Percentiles rank a stretch among this genome's conserved stretches.
Evolutionary conservation across 2,113 vertebrate genomes (phyloP).

Genomic region (Steatornis caripensis): DNA sequence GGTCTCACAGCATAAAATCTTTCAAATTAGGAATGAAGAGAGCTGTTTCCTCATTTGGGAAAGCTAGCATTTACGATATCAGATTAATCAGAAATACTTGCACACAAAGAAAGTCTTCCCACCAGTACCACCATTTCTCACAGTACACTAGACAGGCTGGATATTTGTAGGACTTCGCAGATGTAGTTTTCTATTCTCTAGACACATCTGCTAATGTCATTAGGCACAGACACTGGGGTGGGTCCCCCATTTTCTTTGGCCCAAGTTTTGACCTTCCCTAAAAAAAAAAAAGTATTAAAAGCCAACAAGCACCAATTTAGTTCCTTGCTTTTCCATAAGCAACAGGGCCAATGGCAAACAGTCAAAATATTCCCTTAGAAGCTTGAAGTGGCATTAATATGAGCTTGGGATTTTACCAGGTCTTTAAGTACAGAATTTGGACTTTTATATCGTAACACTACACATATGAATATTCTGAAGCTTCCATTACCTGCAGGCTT

Average conservation of each 20-base stretch:
- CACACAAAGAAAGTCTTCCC: neutral
- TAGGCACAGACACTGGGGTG: neutral
- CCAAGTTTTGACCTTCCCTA: constrained; percentile 22
- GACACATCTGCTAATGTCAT: constrained; percentile 17
- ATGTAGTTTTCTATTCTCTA: neutral
- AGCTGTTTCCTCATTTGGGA: neutral
- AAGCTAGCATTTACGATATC: neutral
- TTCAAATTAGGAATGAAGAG: neutral
- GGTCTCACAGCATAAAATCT: neutral
- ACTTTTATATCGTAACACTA: constrained; percentile 6
- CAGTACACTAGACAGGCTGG: neutral
- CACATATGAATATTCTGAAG: constrained; percentile 6
- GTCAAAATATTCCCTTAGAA: constrained; percentile 46
- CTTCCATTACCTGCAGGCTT: constrained; percentile 42
- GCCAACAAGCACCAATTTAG: neutral
- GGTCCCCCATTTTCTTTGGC: constrained; percentile 47
- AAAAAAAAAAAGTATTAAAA: constrained; percentile 18
- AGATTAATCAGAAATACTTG: neutral
- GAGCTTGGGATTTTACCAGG: constrained; percentile 29
- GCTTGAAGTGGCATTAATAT: constrained; percentile 27
- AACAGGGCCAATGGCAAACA: constrained; percentile 20
- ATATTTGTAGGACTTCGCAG: neutral
- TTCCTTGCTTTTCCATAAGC: constrained; percentile 24
- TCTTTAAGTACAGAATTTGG: constrained; percentile 17
- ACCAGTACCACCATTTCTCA: neutral